These are phyloP conservation scores for Eutrigla gurnardus DNA, from an alignment of 2,797 vertebrate species.

Conservation along the genomic window DNA sequence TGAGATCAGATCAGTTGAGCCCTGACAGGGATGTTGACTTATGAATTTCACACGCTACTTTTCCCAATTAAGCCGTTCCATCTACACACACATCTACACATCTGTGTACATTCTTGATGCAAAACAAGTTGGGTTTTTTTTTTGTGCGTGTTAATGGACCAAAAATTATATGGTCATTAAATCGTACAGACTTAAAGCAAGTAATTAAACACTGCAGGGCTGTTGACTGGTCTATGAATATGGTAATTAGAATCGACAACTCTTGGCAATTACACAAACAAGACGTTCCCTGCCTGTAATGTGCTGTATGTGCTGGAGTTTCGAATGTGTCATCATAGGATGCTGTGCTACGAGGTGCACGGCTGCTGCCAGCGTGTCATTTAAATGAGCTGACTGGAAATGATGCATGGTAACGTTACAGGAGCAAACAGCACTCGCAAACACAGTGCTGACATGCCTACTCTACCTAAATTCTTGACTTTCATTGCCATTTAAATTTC, in stretches of 20 bases:
- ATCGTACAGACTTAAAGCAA: conserved; percentile 2
- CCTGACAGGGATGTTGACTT: conserved; percentile 1
- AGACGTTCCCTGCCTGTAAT: neutral
- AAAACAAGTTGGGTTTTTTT: neutral
- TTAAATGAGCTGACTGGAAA: conserved; percentile 11
- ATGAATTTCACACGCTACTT: neutral
- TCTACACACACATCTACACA: neutral
- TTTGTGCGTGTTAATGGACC: neutral
- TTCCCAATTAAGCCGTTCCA: neutral
- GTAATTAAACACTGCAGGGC: conserved; percentile 9
- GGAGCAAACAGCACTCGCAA: neutral
- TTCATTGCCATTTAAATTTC: neutral
- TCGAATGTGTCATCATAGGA: conserved; percentile 10
- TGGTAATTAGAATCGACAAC: conserved; percentile 22
- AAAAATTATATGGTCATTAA: conserved; percentile 13
- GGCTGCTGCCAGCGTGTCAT: neutral
- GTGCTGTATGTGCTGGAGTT: neutral
- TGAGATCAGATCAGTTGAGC: neutral
- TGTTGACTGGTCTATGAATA: conserved; percentile 24
- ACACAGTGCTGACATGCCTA: neutral
- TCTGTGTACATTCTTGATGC: neutral
- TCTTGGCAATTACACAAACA: conserved; percentile 2
- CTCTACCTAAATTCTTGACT: neutral
- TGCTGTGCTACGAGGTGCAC: neutral
- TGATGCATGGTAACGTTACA: neutral